Conservation (phyloP, 1,140 invertebrate species). For the Latrodectus geometricus region DNA sequence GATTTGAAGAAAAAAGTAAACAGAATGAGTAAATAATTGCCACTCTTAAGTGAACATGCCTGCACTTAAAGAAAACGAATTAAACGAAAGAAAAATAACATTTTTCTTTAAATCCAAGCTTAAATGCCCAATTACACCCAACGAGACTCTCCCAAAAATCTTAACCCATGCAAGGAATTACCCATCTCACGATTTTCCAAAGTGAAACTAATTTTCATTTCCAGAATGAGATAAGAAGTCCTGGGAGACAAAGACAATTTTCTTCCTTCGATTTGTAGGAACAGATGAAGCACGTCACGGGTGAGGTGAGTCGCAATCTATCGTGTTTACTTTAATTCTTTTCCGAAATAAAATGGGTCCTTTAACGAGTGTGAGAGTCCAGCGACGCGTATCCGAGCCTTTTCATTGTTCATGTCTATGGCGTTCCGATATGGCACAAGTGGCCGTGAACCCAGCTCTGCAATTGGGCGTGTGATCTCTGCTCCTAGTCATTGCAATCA, state of each 20-base stretch:
- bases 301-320: neutral
- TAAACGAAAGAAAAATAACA: too few relatives aligned
- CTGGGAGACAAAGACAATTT: neutral
- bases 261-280: conserved; percentile 10
- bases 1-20: too few relatives aligned
- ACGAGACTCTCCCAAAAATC: too few relatives aligned
- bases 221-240: neutral
- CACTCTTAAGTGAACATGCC: too few relatives aligned
- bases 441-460: conserved; percentile 16
- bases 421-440: neutral
- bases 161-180: too few relatives aligned
- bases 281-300: conserved; percentile 25
- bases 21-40: too few relatives aligned
- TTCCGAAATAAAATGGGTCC: conserved; percentile 10
- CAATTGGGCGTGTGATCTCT: conserved; percentile 13
- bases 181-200: neutral
- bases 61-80: too few relatives aligned
- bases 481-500: conserved; percentile 4
- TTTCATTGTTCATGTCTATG: conserved; percentile 35
- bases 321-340: conserved; percentile 26
- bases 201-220: neutral
- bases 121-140: too few relatives aligned
- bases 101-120: too few relatives aligned
- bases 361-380: conserved; percentile 8
- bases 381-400: neutral